These are phyloP conservation scores for Deroplatys truncata DNA, from an alignment of 2,888 invertebrate genomes.

Conservation along the genomic window DNA sequence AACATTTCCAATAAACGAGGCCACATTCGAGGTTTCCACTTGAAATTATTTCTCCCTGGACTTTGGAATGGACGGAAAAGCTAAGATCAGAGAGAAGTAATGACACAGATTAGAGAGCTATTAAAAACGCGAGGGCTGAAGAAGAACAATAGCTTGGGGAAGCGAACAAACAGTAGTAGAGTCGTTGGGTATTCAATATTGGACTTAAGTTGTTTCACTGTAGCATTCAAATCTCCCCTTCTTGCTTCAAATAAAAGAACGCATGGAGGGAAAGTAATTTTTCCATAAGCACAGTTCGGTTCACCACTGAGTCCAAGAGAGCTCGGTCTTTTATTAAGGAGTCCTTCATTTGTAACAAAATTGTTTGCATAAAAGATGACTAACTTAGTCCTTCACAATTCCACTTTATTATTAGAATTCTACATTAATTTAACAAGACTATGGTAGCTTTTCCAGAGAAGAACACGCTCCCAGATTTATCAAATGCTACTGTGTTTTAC, in stretches of 20 bases:
- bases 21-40: background rate
- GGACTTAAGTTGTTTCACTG: background rate
- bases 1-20: too few relatives aligned
- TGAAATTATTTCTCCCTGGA: background rate
- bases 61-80: background rate
- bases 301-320: background rate
- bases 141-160: background rate
- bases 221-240: background rate
- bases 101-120: background rate
- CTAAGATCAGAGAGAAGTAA: background rate
- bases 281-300: background rate
- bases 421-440: too few relatives aligned
- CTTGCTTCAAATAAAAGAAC: background rate
- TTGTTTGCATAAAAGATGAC: too few relatives aligned
- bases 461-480: too few relatives aligned
- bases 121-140: background rate
- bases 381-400: too few relatives aligned
- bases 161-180: background rate
- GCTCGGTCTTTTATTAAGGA: background rate
- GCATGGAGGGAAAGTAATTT: background rate
- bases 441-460: too few relatives aligned
- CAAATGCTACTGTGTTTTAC: too few relatives aligned
- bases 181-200: background rate
- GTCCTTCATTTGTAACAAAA: too few relatives aligned
- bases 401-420: too few relatives aligned